Conservation (phyloP, 1,140 invertebrate genomes). For the Procambarus virginalis region DNA sequence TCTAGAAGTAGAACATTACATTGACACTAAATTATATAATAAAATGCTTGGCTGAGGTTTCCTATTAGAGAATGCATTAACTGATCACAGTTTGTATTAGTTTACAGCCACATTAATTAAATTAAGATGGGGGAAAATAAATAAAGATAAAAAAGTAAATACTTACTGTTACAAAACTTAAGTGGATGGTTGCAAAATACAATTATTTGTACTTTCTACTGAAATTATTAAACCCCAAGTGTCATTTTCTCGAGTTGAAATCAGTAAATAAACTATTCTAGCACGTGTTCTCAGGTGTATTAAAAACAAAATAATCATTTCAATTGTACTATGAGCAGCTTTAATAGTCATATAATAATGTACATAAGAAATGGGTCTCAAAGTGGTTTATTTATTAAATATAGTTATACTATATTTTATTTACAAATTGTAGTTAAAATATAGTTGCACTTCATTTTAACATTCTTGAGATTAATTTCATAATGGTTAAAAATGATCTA, state of each 20-base stretch:
- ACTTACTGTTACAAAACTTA: background rate
- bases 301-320: background rate
- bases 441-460: too few relatives aligned
- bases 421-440: background rate
- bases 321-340: background rate
- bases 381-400: background rate
- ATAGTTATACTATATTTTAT: background rate
- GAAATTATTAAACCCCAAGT: background rate
- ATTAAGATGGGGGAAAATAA: too few relatives aligned
- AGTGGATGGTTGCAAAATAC: background rate
- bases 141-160: background rate
- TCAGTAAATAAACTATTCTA: background rate
- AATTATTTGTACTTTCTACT: constrained; percentile 8
- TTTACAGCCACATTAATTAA: too few relatives aligned
- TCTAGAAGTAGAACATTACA: too few relatives aligned
- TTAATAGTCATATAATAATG: background rate
- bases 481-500: too few relatives aligned
- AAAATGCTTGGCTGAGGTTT: too few relatives aligned
- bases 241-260: background rate
- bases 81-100: too few relatives aligned
- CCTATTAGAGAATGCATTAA: too few relatives aligned
- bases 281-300: background rate
- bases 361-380: background rate
- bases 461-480: too few relatives aligned
- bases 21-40: too few relatives aligned